Percentiles rank a stretch among this genome's conserved stretches.
Conservation (phyloP, 1,140 invertebrate species). For the Tyrophagus putrescentiae region DNA sequence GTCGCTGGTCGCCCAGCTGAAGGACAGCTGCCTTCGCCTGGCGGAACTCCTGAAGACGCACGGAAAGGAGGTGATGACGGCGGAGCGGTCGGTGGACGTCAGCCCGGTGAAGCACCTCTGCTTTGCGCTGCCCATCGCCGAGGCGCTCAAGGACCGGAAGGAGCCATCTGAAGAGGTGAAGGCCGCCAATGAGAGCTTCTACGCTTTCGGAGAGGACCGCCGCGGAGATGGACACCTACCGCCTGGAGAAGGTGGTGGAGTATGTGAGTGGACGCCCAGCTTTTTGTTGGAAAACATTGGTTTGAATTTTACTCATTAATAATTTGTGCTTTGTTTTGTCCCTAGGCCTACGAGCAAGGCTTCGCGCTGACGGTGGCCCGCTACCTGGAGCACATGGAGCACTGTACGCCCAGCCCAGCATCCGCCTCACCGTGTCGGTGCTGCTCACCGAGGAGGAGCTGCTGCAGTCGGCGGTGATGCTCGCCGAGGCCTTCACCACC, state of each 20-base stretch:
- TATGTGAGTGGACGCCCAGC: constrained; percentile 33
- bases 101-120: constrained; percentile 62
- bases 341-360: constrained; percentile 43
- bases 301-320: neutral
- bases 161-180: neutral
- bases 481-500: neutral
- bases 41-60: constrained; percentile 29
- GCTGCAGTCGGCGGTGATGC: neutral
- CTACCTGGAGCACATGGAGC: constrained; percentile 47
- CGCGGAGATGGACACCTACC: constrained; percentile 35
- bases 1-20: constrained; percentile 24
- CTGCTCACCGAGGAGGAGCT: constrained; percentile 25
- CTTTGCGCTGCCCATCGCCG: constrained; percentile 40
- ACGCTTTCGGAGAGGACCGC: constrained; percentile 28
- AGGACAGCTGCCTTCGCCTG: constrained; percentile 27
- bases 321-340: neutral
- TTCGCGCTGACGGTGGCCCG: constrained; percentile 38
- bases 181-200: constrained; percentile 9
- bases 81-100: constrained; percentile 42
- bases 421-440: constrained; percentile 28
- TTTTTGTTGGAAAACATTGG: neutral
- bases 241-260: constrained; percentile 46
- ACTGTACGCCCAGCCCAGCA: constrained; percentile 42
- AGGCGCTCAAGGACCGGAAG: constrained; percentile 8
- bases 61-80: no score